Percentiles rank a stretch among this genome's conserved stretches.
Evolutionary conservation across 2,113 vertebrate species (phyloP).

Genomic region (Crotophaga sulcirostris): DNA sequence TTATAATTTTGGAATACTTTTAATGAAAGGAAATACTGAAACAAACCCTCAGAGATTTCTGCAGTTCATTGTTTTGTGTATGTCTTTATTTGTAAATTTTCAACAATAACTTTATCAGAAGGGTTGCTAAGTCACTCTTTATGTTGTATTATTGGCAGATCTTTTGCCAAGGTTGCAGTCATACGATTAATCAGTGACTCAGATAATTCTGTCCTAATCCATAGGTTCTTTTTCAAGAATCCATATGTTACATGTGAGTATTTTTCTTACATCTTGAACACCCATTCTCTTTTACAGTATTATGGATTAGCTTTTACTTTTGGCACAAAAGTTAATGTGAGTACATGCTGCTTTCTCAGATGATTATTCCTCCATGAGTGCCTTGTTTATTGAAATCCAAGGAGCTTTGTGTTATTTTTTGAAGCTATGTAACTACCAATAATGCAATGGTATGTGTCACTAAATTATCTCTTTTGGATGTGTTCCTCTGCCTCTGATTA

Average conservation of each 20-base stretch:
- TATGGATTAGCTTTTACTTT: not conserved
- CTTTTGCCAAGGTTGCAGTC: not conserved
- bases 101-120: not conserved
- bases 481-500: not conserved
- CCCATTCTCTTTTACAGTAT: not conserved
- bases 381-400: not conserved
- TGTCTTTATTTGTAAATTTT: not conserved
- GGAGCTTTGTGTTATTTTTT: not conserved
- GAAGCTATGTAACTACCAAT: not conserved
- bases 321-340: not conserved
- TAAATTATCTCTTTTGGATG: not conserved
- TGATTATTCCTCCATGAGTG: not conserved
- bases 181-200: not conserved
- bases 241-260: not conserved
- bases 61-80: not conserved
- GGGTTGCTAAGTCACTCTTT: not conserved
- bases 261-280: not conserved
- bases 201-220: not conserved
- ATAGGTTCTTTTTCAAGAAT: not conserved
- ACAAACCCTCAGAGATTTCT: not conserved
- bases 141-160: not conserved
- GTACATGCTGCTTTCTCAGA: not conserved
- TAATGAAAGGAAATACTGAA: not conserved
- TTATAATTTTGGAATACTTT: not conserved
- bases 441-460: not conserved